Base-by-base conservation (phyloP, 2,888 invertebrate genomes). In the Cosmia trapezina region DNA sequence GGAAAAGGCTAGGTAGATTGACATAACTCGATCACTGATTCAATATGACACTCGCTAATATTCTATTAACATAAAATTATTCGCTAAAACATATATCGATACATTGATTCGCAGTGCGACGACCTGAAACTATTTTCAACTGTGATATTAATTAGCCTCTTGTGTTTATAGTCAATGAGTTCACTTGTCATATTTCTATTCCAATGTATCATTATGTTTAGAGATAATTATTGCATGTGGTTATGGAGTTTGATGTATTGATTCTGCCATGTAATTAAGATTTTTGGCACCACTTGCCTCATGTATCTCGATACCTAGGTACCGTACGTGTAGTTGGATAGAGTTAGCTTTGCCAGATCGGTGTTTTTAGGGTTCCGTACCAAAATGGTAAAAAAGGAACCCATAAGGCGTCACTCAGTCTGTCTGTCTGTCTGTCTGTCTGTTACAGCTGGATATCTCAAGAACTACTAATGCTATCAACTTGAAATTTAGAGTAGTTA, bases 141-240 rank as follows among this genome's bases (percentile, higher is more conserved):
- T 80, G 71, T 69, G 76, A 87, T 86, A 90, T 90, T 89, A 89
- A 90, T 90, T 87, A 85, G 70, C 71, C 74, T 80, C 74, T 82
- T 83, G 70, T 73, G 81, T 86, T 76, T 62, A 68, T 70, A 70
- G 22, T 81, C 60, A 63, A 75, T 75, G 81, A 57, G 54, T 73
- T 66, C 57, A 70, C 37, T 54, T 41, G 68, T 67, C 73, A 67
- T 64, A 49, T 41, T 70, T 73, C 19, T 72, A 53, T 45, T 49
- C 11, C 6, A 51, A 68, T 60, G 19, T 47, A 65, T 83, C 49
- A 69, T 63, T 65, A 59, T 59, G 45, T 69, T 59, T 53, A 4
- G 4, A 45, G 4, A 51, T 82, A 68, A 68, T 70, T 70, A 70
- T 66, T 73, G 14, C 33, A 33, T 53, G 53, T 51, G 12, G 12